Conservation (phyloP, 2,797 vertebrate species). For the Danio kyathit region DNA sequence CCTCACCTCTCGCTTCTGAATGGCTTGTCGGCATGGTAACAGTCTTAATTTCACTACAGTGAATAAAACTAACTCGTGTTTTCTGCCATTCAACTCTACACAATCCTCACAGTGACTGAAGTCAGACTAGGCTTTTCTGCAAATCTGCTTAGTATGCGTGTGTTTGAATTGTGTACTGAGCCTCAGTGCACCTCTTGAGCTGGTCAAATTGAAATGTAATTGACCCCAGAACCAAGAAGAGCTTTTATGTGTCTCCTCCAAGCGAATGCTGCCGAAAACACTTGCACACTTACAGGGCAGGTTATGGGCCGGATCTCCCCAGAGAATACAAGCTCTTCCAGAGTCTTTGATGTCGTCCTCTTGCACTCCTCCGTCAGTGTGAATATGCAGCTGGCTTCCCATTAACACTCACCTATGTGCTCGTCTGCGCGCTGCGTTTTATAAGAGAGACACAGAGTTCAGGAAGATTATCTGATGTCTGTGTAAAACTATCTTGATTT, state of each 20-base stretch:
- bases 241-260: slow-evolving; percentile 1
- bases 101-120: slow-evolving; percentile 6
- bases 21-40: slow-evolving; percentile 28
- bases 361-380: not conserved
- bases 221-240: slow-evolving; percentile 27
- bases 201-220: slow-evolving; percentile 30
- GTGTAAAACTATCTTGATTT: slow-evolving; percentile 42
- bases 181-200: slow-evolving; percentile 10
- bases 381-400: slow-evolving; percentile 3
- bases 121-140: not conserved
- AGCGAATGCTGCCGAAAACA: slow-evolving; percentile 5
- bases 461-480: not conserved
- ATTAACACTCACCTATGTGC: not conserved
- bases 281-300: not conserved
- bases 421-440: not conserved
- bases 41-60: slow-evolving; percentile 1
- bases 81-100: not conserved
- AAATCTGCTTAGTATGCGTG: not conserved
- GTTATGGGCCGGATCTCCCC: not conserved
- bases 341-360: slow-evolving; percentile 15
- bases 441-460: not conserved
- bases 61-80: slow-evolving; percentile 18
- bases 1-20: slow-evolving; percentile 5
- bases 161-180: slow-evolving; percentile 13
- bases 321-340: slow-evolving; percentile 13